phyloP scores from a whole-genome alignment of 1,140 invertebrate genomes.

The Adelges cooleyi region DNA sequence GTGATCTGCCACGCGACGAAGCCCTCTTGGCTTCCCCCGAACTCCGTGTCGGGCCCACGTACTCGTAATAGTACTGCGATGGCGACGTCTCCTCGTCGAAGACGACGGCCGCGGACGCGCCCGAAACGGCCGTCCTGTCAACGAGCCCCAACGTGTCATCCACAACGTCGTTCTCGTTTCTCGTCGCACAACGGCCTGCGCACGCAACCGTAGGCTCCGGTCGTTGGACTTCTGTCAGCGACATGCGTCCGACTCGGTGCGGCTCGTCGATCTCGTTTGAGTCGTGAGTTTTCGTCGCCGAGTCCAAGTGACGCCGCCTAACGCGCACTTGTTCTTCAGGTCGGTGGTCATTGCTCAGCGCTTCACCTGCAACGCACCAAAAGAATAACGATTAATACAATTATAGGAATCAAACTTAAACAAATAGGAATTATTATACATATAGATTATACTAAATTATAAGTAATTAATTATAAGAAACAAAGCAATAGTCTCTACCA shows the following conservation, averaged over 20 bases:
- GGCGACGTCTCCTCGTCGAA: neutral
- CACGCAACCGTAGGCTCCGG: neutral
- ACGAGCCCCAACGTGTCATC: neutral
- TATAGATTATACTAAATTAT: no score
- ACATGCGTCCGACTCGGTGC: neutral
- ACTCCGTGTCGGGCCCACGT: constrained; percentile 3
- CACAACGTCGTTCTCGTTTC: neutral
- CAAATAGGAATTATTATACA: no score
- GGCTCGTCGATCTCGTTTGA: constrained; percentile 14
- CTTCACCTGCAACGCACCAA: no score
- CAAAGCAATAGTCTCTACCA: no score
- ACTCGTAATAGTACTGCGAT: constrained; percentile 22
- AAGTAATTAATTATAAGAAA: no score
- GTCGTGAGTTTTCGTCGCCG: neutral
- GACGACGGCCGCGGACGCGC: neutral
- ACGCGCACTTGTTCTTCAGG: neutral
- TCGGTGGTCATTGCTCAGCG: neutral
- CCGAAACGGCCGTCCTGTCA: neutral
- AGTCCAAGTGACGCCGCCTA: neutral
- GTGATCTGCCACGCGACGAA: constrained; percentile 28
- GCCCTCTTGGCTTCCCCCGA: constrained; percentile 31
- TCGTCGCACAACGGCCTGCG: neutral
- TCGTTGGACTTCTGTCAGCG: neutral
- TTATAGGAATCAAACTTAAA: no score
- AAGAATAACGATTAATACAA: no score